Conservation (phyloP, 1,140 invertebrate genomes). For the Platorchestia sp. region DNA sequence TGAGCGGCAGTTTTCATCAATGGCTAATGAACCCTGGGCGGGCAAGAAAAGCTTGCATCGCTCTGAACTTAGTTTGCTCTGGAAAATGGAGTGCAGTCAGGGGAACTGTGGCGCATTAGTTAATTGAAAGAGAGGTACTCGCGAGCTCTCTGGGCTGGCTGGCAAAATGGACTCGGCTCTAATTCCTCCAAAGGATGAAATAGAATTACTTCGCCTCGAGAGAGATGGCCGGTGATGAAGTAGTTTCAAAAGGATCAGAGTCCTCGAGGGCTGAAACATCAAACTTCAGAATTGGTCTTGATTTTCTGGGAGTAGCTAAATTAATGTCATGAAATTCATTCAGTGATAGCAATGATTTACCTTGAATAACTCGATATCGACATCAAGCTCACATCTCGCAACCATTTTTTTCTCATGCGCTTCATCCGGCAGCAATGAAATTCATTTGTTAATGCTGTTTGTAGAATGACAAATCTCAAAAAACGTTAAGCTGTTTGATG, state of each 20-base stretch:
- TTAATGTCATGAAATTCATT: not conserved
- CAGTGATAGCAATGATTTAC: not conserved
- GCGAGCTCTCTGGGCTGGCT: not conserved
- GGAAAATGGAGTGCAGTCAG: slow-evolving; percentile 55
- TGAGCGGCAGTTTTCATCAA: slow-evolving; percentile 48
- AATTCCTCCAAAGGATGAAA: slow-evolving; percentile 43
- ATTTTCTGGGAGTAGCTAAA: not conserved
- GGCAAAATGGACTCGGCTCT: slow-evolving; percentile 25
- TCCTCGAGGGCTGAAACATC: not conserved
- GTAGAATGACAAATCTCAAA: not conserved
- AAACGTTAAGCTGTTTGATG: not conserved
- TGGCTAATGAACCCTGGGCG: slow-evolving; percentile 37
- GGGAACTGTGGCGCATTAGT: slow-evolving; percentile 52
- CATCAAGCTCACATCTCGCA: not conserved
- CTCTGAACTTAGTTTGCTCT: slow-evolving; percentile 52
- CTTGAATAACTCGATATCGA: not conserved
- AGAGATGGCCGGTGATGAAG: slow-evolving; percentile 15
- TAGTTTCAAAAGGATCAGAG: slow-evolving; percentile 14
- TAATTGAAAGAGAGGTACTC: slow-evolving; percentile 54
- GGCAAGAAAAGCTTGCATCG: slow-evolving; percentile 48
- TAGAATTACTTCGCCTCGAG: slow-evolving; percentile 36
- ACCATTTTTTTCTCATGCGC: not conserved
- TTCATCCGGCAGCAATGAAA: not conserved
- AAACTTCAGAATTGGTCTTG: not conserved
- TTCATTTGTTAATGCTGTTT: not conserved